A percentile compares a stretch with the other conserved stretches of the same genome.
phyloP scores from a whole-genome alignment of 2,888 invertebrate species.

The Catonia carolina region DNA sequence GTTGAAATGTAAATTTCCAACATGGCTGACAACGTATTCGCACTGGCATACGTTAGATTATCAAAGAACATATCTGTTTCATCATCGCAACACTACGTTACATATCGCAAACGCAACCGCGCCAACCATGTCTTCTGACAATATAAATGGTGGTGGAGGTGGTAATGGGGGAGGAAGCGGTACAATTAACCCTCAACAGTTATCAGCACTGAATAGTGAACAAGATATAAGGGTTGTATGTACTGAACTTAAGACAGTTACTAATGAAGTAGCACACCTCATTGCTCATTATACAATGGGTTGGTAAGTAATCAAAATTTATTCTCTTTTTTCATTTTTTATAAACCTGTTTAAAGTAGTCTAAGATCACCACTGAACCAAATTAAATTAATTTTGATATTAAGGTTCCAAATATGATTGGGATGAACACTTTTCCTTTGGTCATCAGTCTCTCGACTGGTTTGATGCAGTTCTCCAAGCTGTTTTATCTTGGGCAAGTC shows the following conservation, averaged over 20 bases:
- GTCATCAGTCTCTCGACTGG: too few relatives aligned
- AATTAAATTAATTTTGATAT: too few relatives aligned
- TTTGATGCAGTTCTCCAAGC: too few relatives aligned
- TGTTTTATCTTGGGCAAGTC: too few relatives aligned
- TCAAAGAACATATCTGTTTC: constrained; percentile 77
- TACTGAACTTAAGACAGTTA: constrained; percentile 53
- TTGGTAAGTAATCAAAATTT: constrained; percentile 50
- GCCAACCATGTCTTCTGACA: constrained; percentile 28
- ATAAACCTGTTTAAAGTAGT: too few relatives aligned
- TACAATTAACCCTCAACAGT: neutral
- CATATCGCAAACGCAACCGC: constrained; percentile 53
- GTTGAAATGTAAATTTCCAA: constrained; percentile 77
- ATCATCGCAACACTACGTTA: constrained; percentile 69
- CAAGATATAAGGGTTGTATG: constrained; percentile 57
- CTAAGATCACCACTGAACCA: too few relatives aligned
- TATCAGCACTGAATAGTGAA: constrained; percentile 41
- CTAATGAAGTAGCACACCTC: constrained; percentile 51
- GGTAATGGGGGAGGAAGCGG: neutral
- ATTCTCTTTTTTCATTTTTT: neutral
- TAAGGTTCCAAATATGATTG: too few relatives aligned
- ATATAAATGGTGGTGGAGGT: neutral
- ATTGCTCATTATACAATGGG: constrained; percentile 67
- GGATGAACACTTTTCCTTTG: too few relatives aligned
- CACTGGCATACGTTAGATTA: constrained; percentile 89
- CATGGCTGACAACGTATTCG: constrained; percentile 75